Base-by-base conservation (phyloP, 2,888 invertebrate genomes). In the Ornithoptera alexandrae region DNA sequence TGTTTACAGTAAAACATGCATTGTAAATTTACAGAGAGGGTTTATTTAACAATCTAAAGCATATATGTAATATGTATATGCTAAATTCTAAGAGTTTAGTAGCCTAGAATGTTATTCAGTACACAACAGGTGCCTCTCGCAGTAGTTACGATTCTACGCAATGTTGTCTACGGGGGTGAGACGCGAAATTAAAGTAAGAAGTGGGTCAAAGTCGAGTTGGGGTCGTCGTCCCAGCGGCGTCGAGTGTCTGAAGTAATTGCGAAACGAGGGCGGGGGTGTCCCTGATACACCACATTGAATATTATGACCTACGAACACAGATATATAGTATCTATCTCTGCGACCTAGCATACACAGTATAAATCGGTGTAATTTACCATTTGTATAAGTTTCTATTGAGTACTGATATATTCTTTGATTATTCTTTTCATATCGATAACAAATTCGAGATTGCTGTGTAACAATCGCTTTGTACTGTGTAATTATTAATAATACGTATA, bases 121-220 rank as follows among this genome's bases (percentile, higher is more conserved):
- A 68, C 46, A 68, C 61, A 69, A 68, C 79, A 79, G 74, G 70
- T 67, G 70, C 60, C 46, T 62, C 18, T 46, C 58, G 42, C 42
- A 56, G 75, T 78, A 80, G 78, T 50, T 62, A 69, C 62, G 39
- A 61, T 61, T 61, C 24, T 67, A 67, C 58, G 70, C 75, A 80
- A 85, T 84, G 83, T 84, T 84, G 85, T 86, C 82, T 84, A 77
- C 81, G 76, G 80, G 30, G 77, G 82, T 87, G 88, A 89, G 87
- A 84, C 87, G 85, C 80, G 89, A 87, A 91, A 92, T 92, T 91
- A 92, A 86, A 86, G 85, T 86, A 84, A 84, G 83, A 91, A 91
- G 85, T 92, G 81, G 92, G 92, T 92, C 92, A 92, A 92, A 92
- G 92, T 92, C 92, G 86, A 81, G 81, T 50, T 79, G 82, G 83